A percentile compares a stretch with the other conserved stretches of the same genome.
Conservation (phyloP, 1,140 invertebrate species). For the Homarus americanus region DNA sequence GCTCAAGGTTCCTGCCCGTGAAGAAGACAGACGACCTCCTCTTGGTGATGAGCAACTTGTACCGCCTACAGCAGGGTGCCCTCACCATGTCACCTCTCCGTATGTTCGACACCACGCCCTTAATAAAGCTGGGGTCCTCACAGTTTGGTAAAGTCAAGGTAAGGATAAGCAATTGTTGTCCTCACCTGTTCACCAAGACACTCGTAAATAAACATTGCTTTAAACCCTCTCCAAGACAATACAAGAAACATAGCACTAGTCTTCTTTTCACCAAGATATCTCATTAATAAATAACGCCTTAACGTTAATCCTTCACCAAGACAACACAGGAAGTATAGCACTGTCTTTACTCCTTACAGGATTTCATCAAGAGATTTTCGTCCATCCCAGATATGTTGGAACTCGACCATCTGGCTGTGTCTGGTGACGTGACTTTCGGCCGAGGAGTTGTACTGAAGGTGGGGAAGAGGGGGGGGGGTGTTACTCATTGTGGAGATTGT, state of each 20-base stretch:
- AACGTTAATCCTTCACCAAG: no score
- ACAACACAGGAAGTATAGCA: no score
- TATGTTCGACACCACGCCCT: slow-evolving; percentile 96
- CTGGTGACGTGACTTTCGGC: slow-evolving; percentile 99
- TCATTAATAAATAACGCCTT: no score
- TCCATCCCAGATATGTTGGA: slow-evolving; percentile 98
- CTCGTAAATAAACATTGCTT: no score
- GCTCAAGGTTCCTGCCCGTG: slow-evolving; percentile 97
- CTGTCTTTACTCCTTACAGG: slow-evolving; percentile 82
- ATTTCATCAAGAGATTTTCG: slow-evolving; percentile 95
- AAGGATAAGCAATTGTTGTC: no score
- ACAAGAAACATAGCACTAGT: no score
- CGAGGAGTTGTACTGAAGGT: slow-evolving; percentile 94
- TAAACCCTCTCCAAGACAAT: no score
- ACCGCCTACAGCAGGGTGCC: slow-evolving; percentile 92
- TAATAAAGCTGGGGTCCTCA: slow-evolving; percentile 97
- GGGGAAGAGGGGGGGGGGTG: slow-evolving; percentile 36
- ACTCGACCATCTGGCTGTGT: slow-evolving; percentile 98
- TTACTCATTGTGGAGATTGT: not conserved
- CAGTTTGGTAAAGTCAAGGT: slow-evolving; percentile 91
- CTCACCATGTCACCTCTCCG: slow-evolving; percentile 94
- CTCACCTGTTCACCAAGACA: no score
- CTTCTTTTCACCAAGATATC: not conserved
- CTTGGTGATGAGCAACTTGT: slow-evolving; percentile 99
- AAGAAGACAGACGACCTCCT: slow-evolving; percentile 99